Evolutionary conservation across 2,113 vertebrate genomes (phyloP), one percentile per base, ranked within the genome.

Genomic region (Parotia lawesii): DNA sequence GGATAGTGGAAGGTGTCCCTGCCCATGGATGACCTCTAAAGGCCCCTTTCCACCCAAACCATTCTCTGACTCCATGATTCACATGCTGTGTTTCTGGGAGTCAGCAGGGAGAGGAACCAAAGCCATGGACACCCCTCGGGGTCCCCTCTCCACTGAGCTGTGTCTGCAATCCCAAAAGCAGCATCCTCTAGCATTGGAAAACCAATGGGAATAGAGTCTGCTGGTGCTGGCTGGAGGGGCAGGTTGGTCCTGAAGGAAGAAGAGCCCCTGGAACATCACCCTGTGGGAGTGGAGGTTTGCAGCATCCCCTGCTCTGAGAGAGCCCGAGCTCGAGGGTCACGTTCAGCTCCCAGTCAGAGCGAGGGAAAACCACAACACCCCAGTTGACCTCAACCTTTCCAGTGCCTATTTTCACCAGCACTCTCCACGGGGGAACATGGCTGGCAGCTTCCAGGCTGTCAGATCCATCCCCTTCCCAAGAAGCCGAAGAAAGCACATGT

Each of bases 401-500:
- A 21, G 21, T 4, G 22, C 19, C 53, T 21, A 1, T 94, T 90
- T 69, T 67, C 85, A 65, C 72, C 48, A 18, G 20, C 0, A 0
- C 37, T 56, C 76, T 70, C 33, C 48, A 14, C 3, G 2, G 65
- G 19, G 45, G 61, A 77, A 65, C 84, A 89, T 67, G 65, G 76
- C 87, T 19, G 0, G 1, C 82, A 85, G 94, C 77, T 75, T 88
- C 83, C 86, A 48, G 85, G 54, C 89, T 94, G 89, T 89, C 94
- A 84, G 67, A 82, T 27, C 81, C 90, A 81, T 90, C 79, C 40
- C 72, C 64, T 95, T 85, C 91, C 76, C 73, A 76, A 86, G 91
- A 65, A 94, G 75, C 65, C 4, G 2, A 56, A 87, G 89, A 85
- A 90, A 89, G 93, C 93, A 90, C 90, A 93, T 89, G 95, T 91